phyloP scores from a whole-genome alignment of 1,140 invertebrate species.

The Euborellia annulipes region DNA sequence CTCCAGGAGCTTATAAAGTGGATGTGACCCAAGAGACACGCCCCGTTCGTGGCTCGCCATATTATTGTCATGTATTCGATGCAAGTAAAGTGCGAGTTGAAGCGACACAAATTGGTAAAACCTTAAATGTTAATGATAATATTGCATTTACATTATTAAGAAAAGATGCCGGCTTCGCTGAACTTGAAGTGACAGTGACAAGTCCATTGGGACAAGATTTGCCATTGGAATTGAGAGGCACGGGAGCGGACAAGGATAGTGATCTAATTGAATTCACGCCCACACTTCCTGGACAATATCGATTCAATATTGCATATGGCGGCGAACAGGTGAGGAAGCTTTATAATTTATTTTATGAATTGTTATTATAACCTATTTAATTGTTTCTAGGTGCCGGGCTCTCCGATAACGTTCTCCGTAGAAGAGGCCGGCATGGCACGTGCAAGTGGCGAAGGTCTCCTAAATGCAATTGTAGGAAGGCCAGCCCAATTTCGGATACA shows the following conservation, averaged over 20 bases:
- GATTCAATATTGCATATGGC: conserved; percentile 76
- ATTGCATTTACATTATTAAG: conserved; percentile 76
- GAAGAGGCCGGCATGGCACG: conserved; percentile 42
- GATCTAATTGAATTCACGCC: conserved; percentile 73
- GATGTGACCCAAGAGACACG: conserved; percentile 86
- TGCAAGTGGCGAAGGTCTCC: conserved; percentile 44
- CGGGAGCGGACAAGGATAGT: conserved; percentile 51
- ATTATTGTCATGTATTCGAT: conserved; percentile 89
- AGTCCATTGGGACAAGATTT: conserved; percentile 78
- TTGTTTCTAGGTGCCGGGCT: conserved; percentile 24
- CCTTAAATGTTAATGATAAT: conserved; percentile 65
- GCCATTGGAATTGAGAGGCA: conserved; percentile 59
- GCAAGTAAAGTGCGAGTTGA: conserved; percentile 57
- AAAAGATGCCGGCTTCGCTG: conserved; percentile 73
- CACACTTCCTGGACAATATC: conserved; percentile 73
- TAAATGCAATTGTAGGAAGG: conserved; percentile 36
- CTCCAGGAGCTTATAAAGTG: conserved; percentile 51
- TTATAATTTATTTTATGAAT: conserved; percentile 1
- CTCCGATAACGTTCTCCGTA: conserved; percentile 39
- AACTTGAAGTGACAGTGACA: conserved; percentile 74
- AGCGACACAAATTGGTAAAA: conserved; percentile 45
- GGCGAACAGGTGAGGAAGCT: conserved; percentile 36
- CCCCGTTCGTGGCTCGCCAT: conserved; percentile 86
- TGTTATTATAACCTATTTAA: background rate
- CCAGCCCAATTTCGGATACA: conserved; percentile 20